A percentile compares a stretch with the other conserved stretches of the same genome.
phyloP scores from a whole-genome alignment of 2,113 vertebrate genomes.

The Tinamus guttatus region DNA sequence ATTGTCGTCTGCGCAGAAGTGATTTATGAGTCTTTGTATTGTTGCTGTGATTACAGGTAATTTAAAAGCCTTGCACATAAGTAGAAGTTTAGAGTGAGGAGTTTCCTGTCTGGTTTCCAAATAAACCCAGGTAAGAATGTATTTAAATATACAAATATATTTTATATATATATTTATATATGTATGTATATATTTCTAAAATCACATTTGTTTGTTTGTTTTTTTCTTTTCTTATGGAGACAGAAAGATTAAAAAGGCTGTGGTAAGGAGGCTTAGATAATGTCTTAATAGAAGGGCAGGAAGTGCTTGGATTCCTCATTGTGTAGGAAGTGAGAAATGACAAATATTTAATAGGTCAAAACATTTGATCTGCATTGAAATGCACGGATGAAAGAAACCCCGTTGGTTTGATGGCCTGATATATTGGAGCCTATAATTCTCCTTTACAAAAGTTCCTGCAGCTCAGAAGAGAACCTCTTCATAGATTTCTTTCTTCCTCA shows the following conservation, averaged over 20 bases:
- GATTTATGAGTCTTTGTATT: constrained; percentile 5
- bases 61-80: not conserved
- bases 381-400: not conserved
- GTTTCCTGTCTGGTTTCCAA: not conserved
- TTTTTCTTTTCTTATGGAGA: not conserved
- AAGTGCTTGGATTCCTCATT: not conserved
- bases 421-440: not conserved
- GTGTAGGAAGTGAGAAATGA: not conserved
- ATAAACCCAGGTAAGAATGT: not conserved
- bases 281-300: not conserved
- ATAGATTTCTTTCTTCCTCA: not conserved
- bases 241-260: not conserved
- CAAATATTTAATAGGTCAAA: not conserved
- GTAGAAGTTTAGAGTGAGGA: not conserved
- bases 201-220: too few species aligned
- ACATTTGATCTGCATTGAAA: constrained; percentile 29
- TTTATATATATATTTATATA: not conserved
- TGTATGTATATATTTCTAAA: not conserved
- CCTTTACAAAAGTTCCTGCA: not conserved
- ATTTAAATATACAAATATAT: not conserved
- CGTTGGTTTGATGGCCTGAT: not conserved
- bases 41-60: not conserved
- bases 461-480: not conserved
- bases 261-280: not conserved
- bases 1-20: not conserved